Conservation (phyloP, 2,888 invertebrate species). For the Drosophila kambysellisi region DNA sequence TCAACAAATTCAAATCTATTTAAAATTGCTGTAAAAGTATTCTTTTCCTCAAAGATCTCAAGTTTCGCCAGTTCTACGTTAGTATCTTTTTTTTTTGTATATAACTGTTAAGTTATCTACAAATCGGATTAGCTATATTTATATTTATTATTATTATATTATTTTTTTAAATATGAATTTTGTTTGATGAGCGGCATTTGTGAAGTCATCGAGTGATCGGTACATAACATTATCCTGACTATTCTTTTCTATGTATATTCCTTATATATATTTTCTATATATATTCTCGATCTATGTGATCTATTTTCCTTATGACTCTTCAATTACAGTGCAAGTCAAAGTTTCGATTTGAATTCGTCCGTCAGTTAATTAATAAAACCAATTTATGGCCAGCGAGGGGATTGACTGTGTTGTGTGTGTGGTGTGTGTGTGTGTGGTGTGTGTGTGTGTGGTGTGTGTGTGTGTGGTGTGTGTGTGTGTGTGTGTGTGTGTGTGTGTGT, state of each 20-base stretch:
- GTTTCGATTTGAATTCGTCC: conserved; percentile 6
- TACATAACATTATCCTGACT: too few relatives aligned
- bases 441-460: background rate
- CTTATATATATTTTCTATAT: background rate
- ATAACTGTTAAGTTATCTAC: too few relatives aligned
- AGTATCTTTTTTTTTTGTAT: too few relatives aligned
- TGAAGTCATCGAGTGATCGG: too few relatives aligned
- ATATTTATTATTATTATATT: too few relatives aligned
- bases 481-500: too few relatives aligned
- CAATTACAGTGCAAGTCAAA: conserved; percentile 10
- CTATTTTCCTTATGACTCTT: background rate
- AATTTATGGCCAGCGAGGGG: conserved; percentile 31
- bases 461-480: background rate
- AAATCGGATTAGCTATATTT: too few relatives aligned
- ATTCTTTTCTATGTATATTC: background rate
- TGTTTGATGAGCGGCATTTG: too few relatives aligned
- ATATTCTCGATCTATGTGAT: background rate
- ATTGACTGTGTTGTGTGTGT: background rate
- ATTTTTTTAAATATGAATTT: too few relatives aligned
- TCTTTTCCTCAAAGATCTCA: background rate
- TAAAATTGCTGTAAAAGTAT: background rate
- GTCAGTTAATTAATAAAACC: conserved; percentile 40
- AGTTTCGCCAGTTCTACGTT: background rate
- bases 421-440: background rate
- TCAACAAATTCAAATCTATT: background rate